phyloP scores from a whole-genome alignment of 1,140 invertebrate species.

The Nilaparvata lugens region DNA sequence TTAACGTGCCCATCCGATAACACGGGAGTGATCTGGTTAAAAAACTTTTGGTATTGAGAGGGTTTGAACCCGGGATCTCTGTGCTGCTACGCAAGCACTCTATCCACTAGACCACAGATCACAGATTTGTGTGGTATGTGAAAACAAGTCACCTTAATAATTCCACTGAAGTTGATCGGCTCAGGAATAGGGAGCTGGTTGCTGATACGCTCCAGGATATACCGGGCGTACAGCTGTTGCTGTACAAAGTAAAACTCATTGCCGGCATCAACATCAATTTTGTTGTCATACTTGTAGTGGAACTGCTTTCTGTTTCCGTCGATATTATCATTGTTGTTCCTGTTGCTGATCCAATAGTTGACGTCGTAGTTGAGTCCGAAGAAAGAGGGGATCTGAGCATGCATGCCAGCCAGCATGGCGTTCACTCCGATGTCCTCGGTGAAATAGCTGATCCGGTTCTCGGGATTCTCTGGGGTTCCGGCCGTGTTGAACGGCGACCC shows the following conservation, averaged over 20 bases:
- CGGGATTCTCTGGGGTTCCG: constrained; percentile 31
- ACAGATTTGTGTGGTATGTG: too few species aligned
- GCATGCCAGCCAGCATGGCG: constrained; percentile 44
- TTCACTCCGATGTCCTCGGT: constrained; percentile 59
- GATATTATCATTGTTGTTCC: neutral
- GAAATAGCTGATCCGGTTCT: constrained; percentile 50
- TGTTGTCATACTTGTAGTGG: neutral
- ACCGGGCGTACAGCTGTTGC: constrained; percentile 31
- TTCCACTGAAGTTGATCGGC: constrained; percentile 33
- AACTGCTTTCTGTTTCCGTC: neutral
- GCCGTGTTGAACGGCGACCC: constrained; percentile 39
- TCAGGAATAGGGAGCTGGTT: constrained; percentile 31
- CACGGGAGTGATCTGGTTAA: too few species aligned
- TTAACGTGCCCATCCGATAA: too few species aligned
- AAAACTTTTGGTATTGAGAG: too few species aligned
- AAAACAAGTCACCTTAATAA: constrained; percentile 21
- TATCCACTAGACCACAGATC: too few species aligned
- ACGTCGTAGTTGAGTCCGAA: constrained; percentile 39
- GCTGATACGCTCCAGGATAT: constrained; percentile 31
- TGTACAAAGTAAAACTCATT: constrained; percentile 31
- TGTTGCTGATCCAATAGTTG: constrained; percentile 20
- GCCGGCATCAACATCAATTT: constrained; percentile 26
- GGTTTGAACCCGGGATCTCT: too few species aligned
- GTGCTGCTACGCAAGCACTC: too few species aligned
- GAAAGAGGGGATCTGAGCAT: constrained; percentile 41